These are phyloP conservation scores for Formicarius rufipectus DNA, from an alignment of 2,113 vertebrate species.

Conservation along the genomic window DNA sequence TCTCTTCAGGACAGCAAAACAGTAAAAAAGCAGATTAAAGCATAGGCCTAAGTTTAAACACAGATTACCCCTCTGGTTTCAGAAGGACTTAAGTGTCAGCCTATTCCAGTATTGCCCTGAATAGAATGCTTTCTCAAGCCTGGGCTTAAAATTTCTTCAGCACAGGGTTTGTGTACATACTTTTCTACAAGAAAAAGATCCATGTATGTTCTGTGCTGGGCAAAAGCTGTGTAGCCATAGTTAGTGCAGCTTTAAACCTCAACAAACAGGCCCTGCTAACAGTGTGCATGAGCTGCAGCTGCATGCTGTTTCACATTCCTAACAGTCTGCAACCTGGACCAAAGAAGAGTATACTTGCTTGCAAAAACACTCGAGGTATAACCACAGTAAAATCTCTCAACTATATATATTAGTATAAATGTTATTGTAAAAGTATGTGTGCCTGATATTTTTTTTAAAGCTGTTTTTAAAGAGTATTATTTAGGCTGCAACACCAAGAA, in stretches of 20 bases:
- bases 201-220: background rate
- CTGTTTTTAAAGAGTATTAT: background rate
- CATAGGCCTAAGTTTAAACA: slow-evolving; percentile 28
- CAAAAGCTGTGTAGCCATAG: background rate
- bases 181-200: background rate
- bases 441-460: background rate
- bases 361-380: background rate
- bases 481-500: background rate
- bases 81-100: background rate
- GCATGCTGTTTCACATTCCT: background rate
- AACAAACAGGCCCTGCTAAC: background rate
- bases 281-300: background rate
- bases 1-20: background rate
- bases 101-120: background rate
- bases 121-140: background rate
- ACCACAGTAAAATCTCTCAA: background rate
- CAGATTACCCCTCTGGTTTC: slow-evolving; percentile 5
- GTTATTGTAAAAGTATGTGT: background rate
- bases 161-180: background rate
- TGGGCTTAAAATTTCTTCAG: background rate
- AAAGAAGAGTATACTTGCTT: background rate
- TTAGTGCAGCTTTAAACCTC: background rate
- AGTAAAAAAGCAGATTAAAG: slow-evolving; percentile 45
- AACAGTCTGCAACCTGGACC: background rate
- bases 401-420: background rate